Evolutionary conservation across 2,888 invertebrate species (phyloP).

Genomic region (Dasysyrphus albostriatus): DNA sequence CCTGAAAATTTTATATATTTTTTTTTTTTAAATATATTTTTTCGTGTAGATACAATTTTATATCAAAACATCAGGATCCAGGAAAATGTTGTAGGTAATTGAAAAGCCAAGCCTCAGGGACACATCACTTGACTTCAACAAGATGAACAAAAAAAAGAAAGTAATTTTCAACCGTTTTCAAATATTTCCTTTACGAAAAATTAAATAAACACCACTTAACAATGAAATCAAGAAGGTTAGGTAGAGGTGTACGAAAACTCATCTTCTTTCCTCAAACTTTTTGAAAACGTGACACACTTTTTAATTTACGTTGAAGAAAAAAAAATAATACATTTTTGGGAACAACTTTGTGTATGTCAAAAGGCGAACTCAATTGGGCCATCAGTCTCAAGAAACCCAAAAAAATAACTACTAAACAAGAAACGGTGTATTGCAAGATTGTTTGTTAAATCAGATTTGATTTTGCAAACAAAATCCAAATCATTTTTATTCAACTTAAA

Average conservation of each 20-base stretch:
- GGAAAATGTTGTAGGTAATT: background rate
- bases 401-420: background rate
- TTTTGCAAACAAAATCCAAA: background rate
- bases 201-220: constrained; percentile 18
- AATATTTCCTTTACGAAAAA: constrained; percentile 2
- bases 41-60: background rate
- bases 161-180: constrained; percentile 4
- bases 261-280: background rate
- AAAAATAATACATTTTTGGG: background rate
- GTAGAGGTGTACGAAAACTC: background rate
- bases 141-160: constrained; percentile 1
- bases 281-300: background rate
- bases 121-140: constrained; percentile 15
- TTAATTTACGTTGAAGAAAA: background rate
- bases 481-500: constrained; percentile 3
- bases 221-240: background rate
- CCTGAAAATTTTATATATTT: background rate
- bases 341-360: background rate
- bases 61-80: background rate
- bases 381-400: background rate
- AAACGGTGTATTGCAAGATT: background rate
- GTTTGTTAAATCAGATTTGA: constrained; percentile 17
- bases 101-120: constrained; percentile 13
- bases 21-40: background rate
- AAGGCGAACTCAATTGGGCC: background rate